These are phyloP conservation scores for Echinops telfairi DNA, from an alignment of 2,113 vertebrate species.

Conservation along the genomic window DNA sequence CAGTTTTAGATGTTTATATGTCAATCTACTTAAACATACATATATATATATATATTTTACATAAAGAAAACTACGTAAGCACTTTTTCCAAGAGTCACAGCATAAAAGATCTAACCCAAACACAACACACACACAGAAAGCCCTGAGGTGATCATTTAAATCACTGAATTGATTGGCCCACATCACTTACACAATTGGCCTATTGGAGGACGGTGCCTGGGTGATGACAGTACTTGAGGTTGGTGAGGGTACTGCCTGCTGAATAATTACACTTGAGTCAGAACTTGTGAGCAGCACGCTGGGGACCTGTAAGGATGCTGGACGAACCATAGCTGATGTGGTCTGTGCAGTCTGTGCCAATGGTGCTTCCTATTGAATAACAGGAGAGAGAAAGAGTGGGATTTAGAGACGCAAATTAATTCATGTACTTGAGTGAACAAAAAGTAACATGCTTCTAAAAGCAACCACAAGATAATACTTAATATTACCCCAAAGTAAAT, in stretches of 20 bases:
- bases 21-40: constrained; percentile 24
- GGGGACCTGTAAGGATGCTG: constrained; percentile 98
- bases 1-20: constrained; percentile 59
- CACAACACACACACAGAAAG: background rate
- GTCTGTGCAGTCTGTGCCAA: constrained; percentile 97
- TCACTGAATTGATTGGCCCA: constrained; percentile 57
- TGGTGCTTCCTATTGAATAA: constrained; percentile 92
- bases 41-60: background rate
- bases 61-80: background rate
- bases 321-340: constrained; percentile 97
- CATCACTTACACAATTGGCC: constrained; percentile 98
- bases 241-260: constrained; percentile 98
- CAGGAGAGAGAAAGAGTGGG: constrained; percentile 69
- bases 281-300: constrained; percentile 98
- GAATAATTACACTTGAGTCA: constrained; percentile 98
- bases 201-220: constrained; percentile 97
- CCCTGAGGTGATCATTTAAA: constrained; percentile 5
- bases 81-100: constrained; percentile 55
- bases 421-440: constrained; percentile 13
- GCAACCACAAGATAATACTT: background rate
- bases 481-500: constrained; percentile 27
- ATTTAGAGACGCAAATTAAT: constrained; percentile 66
- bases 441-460: background rate
- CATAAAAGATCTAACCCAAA: constrained; percentile 1
- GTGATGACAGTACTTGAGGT: constrained; percentile 99